Conservation (phyloP, 2,888 invertebrate species). For the Cerastis leucographa region DNA sequence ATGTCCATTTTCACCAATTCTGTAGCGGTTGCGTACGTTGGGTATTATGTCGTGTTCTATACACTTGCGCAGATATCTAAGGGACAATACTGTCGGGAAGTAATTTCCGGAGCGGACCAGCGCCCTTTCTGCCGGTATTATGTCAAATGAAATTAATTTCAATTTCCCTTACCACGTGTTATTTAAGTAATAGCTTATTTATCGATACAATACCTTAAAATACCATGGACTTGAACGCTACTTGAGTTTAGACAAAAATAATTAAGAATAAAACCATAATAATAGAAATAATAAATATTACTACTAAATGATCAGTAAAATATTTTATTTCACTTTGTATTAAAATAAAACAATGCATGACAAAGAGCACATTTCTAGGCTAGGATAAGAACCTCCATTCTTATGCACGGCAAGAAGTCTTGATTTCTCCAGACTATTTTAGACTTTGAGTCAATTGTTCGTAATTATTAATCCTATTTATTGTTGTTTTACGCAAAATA, state of each 20-base stretch:
- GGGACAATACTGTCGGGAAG: constrained; percentile 45
- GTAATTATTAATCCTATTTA: no score
- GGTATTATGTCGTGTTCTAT: constrained; percentile 22
- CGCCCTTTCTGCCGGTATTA: constrained; percentile 36
- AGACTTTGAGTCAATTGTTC: no score
- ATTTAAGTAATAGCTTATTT: constrained; percentile 39
- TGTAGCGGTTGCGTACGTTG: constrained; percentile 15
- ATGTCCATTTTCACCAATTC: background rate
- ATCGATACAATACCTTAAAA: constrained; percentile 29
- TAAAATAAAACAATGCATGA: no score
- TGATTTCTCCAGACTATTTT: no score
- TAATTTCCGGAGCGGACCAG: constrained; percentile 60
- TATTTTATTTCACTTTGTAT: no score
- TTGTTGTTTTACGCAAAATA: no score
- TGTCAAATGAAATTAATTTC: constrained; percentile 56
- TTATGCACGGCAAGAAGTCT: no score
- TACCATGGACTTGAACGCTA: background rate
- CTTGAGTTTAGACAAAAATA: background rate
- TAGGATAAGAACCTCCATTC: no score
- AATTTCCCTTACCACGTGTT: constrained; percentile 34
- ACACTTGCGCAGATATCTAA: constrained; percentile 31
- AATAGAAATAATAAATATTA: no score
- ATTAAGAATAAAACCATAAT: background rate
- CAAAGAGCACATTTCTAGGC: no score
- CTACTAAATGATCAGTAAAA: no score